Evolutionary conservation across 2,888 invertebrate genomes (phyloP).

Genomic region (Dendrolimus houi): DNA sequence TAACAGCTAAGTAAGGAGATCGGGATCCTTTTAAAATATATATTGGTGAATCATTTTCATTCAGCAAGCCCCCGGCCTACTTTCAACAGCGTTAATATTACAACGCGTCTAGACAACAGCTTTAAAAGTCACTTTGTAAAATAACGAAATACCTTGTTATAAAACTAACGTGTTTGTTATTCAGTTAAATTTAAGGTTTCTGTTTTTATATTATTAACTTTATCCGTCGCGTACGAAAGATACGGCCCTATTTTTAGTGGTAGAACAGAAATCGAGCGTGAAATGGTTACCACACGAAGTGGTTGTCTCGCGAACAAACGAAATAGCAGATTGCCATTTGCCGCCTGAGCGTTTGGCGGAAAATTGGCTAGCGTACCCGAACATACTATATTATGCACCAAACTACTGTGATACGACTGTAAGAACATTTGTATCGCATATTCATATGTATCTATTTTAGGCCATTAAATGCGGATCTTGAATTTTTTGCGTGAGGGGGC

Average conservation of each 20-base stretch:
- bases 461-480: too few species aligned
- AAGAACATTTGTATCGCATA: too few species aligned
- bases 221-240: slow-evolving; percentile 23
- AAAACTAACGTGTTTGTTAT: background rate
- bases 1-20: slow-evolving; percentile 75
- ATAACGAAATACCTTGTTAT: too few species aligned
- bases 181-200: background rate
- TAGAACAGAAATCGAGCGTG: slow-evolving; percentile 65
- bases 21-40: slow-evolving; percentile 68
- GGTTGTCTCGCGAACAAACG: slow-evolving; percentile 67
- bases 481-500: too few species aligned
- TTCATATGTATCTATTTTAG: too few species aligned
- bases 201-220: background rate
- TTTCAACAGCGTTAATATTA: background rate
- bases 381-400: slow-evolving; percentile 14
- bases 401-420: too few species aligned
- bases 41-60: slow-evolving; percentile 72
- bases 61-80: slow-evolving; percentile 42
- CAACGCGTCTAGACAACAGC: too few species aligned
- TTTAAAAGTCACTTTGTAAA: too few species aligned
- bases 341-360: slow-evolving; percentile 55
- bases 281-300: slow-evolving; percentile 65
- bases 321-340: slow-evolving; percentile 43
- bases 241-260: slow-evolving; percentile 53
- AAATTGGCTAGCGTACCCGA: slow-evolving; percentile 47